These are phyloP conservation scores for Indicator indicator DNA, from an alignment of 2,113 vertebrate genomes.

Conservation along the genomic window DNA sequence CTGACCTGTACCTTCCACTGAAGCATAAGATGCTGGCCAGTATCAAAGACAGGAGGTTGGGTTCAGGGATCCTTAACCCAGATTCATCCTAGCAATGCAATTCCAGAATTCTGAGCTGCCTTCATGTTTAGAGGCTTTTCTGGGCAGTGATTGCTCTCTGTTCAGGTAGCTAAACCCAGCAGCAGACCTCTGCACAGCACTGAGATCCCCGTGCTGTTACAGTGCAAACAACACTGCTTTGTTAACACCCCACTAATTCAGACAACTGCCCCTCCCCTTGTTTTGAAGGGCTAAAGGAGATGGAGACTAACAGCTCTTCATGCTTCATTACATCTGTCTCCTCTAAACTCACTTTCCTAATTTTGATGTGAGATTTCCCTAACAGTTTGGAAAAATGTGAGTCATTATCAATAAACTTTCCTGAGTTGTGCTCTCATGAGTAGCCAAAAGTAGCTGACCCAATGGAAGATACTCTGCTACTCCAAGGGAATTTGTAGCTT, in stretches of 20 bases:
- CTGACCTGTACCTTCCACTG: not conserved
- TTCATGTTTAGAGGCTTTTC: not conserved
- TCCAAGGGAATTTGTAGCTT: not conserved
- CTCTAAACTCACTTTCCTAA: not conserved
- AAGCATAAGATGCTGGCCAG: not conserved
- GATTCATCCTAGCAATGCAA: not conserved
- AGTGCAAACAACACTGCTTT: not conserved
- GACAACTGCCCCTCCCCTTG: not conserved
- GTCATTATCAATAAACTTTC: not conserved
- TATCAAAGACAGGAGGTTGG: not conserved
- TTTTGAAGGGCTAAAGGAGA: not conserved
- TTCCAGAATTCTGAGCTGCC: not conserved
- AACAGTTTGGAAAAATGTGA: not conserved
- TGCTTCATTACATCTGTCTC: not conserved
- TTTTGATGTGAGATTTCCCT: not conserved
- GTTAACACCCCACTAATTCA: not conserved
- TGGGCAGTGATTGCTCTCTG: not conserved
- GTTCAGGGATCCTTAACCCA: not conserved
- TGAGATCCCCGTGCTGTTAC: fast-evolving
- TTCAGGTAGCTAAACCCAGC: fast-evolving
- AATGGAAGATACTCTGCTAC: not conserved
- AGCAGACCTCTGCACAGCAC: not conserved
- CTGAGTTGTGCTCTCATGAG: not conserved
- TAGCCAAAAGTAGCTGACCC: not conserved
- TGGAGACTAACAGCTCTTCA: not conserved